These are phyloP conservation scores for Cheilosia soror DNA, from an alignment of 2,888 invertebrate species.

Conservation along the genomic window DNA sequence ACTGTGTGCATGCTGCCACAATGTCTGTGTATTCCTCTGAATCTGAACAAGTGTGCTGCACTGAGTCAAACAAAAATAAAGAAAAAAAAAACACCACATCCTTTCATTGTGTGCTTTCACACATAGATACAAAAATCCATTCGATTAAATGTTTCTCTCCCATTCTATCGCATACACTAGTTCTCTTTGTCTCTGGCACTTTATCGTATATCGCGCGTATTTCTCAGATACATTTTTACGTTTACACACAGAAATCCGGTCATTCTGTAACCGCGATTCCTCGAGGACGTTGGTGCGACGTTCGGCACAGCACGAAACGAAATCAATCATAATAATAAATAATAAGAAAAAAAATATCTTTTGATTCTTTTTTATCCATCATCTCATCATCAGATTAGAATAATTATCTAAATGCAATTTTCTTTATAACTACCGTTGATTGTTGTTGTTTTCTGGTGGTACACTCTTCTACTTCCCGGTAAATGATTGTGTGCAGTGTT, in stretches of 20 bases:
- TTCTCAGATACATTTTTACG: slow-evolving; percentile 81
- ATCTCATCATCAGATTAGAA: slow-evolving; percentile 34
- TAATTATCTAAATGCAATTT: slow-evolving; percentile 63
- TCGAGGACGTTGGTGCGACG: slow-evolving; percentile 83
- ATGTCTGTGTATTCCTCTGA: slow-evolving; percentile 36
- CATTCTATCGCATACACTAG: slow-evolving; percentile 46
- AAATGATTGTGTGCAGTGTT: slow-evolving; percentile 43
- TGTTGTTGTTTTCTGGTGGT: slow-evolving; percentile 61
- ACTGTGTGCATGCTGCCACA: slow-evolving; percentile 34
- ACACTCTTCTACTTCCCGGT: slow-evolving; percentile 39
- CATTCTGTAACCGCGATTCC: slow-evolving; percentile 84
- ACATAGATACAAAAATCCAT: slow-evolving; percentile 27
- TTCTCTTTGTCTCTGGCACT: slow-evolving; percentile 30
- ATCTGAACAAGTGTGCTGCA: slow-evolving; percentile 74
- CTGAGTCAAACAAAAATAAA: slow-evolving; percentile 66
- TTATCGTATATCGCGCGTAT: slow-evolving; percentile 57
- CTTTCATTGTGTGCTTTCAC: slow-evolving; percentile 23
- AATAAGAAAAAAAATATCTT: slow-evolving; percentile 29
- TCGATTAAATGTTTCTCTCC: slow-evolving; percentile 40
- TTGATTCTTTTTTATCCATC: slow-evolving; percentile 48
- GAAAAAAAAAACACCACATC: slow-evolving; percentile 55
- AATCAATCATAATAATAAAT: slow-evolving; percentile 63
- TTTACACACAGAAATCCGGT: slow-evolving; percentile 83
- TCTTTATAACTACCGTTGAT: slow-evolving; percentile 24
- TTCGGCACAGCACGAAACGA: slow-evolving; percentile 74